These are phyloP conservation scores for Macroramphosus scolopax DNA, from an alignment of 2,797 vertebrate genomes.

Conservation along the genomic window DNA sequence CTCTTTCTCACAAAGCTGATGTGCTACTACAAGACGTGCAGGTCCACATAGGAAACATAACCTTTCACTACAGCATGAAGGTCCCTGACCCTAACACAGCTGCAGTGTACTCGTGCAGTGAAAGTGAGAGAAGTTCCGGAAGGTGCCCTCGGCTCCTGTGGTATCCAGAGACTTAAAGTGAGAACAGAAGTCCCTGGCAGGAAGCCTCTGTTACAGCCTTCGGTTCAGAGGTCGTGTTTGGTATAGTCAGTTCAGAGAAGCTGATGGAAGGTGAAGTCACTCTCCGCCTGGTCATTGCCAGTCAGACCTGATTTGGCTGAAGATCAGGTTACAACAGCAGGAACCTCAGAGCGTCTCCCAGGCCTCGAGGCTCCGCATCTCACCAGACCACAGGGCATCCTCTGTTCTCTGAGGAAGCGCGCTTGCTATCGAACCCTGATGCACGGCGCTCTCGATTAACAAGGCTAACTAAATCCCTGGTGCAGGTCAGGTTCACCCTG, in stretches of 20 bases:
- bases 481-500: constrained; percentile 54
- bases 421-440: constrained; percentile 56
- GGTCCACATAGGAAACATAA: constrained; percentile 51
- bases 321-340: constrained; percentile 59
- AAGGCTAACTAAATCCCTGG: constrained; percentile 57
- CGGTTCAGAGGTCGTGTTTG: constrained; percentile 55
- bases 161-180: constrained; percentile 45
- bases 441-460: constrained; percentile 40
- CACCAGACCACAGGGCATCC: constrained; percentile 63
- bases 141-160: constrained; percentile 34
- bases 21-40: constrained; percentile 35
- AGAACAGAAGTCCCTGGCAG: constrained; percentile 49
- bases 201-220: constrained; percentile 52
- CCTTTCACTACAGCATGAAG: constrained; percentile 30
- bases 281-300: constrained; percentile 44
- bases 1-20: constrained; percentile 49
- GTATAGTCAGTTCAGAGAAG: constrained; percentile 56
- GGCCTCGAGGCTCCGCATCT: constrained; percentile 42
- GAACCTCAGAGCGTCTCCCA: constrained; percentile 45
- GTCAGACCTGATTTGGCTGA: constrained; percentile 36
- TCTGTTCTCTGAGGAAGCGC: constrained; percentile 62
- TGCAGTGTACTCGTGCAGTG: constrained; percentile 44
- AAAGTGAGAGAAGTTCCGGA: constrained; percentile 67
- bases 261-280: constrained; percentile 45
- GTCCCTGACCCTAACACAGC: constrained; percentile 58